Percentiles rank a stretch among this genome's conserved stretches.
phyloP scores from a whole-genome alignment of 2,113 vertebrate species.

The Anthoscopus minutus region DNA sequence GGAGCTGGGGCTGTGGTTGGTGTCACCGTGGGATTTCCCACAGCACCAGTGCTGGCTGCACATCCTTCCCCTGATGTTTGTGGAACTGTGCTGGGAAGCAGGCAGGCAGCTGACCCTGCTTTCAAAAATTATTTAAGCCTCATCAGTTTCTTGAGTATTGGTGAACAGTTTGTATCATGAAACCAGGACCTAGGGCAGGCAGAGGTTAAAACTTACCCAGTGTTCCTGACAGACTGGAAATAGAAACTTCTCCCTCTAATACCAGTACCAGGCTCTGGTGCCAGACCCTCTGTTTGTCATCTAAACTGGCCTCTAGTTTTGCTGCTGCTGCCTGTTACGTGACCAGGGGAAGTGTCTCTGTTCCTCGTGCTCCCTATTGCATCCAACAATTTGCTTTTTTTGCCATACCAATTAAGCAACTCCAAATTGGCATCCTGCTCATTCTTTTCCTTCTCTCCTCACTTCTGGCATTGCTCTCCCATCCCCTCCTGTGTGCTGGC shows the following conservation, averaged over 20 bases:
- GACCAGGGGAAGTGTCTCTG: background rate
- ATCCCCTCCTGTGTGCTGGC: background rate
- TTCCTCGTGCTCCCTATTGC: background rate
- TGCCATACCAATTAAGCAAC: background rate
- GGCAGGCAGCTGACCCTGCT: background rate
- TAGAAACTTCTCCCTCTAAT: background rate
- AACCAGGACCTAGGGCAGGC: conserved; percentile 12
- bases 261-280: background rate
- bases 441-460: background rate
- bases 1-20: background rate
- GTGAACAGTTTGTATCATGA: conserved; percentile 11
- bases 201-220: conserved; percentile 19
- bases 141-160: conserved; percentile 13
- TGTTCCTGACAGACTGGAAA: background rate
- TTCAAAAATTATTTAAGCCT: conserved; percentile 34
- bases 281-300: background rate
- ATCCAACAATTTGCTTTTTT: background rate
- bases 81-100: background rate
- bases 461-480: background rate
- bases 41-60: background rate
- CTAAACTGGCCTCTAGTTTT: background rate
- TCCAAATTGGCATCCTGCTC: background rate
- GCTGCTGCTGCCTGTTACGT: background rate
- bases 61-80: background rate
- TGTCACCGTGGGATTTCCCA: background rate